Evolutionary conservation across 1,140 invertebrate genomes (phyloP).

Genomic region (Cyclina sinensis): DNA sequence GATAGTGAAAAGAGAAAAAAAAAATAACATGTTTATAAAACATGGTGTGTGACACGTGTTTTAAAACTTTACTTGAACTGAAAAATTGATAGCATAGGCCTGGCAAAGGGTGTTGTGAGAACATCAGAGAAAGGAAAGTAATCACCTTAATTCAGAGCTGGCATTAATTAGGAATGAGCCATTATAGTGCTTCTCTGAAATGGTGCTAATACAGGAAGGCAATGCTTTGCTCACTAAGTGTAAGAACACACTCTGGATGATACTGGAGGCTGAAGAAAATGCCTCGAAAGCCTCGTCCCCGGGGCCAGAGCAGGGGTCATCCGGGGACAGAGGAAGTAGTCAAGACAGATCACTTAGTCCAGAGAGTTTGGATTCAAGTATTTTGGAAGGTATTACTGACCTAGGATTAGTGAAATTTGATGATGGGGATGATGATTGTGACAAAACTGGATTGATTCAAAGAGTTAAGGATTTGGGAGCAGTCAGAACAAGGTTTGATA

Average conservation of each 20-base stretch:
- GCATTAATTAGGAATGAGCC: constrained; percentile 39
- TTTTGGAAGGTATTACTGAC: constrained; percentile 8
- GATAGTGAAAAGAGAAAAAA: neutral
- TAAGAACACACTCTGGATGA: constrained; percentile 65
- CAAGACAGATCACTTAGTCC: neutral
- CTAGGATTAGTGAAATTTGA: constrained; percentile 2
- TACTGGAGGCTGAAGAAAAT: constrained; percentile 60
- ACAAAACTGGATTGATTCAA: neutral
- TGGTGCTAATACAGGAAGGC: constrained; percentile 65
- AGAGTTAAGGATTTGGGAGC: constrained; percentile 22
- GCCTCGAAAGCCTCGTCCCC: constrained; percentile 50
- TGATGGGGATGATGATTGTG: neutral
- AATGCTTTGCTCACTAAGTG: constrained; percentile 57
- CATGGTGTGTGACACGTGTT: neutral
- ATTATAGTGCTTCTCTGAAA: neutral
- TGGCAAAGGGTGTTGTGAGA: neutral
- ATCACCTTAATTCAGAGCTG: neutral
- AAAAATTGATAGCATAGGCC: neutral
- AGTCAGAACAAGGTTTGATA: constrained; percentile 11
- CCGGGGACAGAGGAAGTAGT: constrained; percentile 14
- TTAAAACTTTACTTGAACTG: neutral
- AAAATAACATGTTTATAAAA: neutral
- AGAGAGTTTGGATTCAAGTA: constrained; percentile 15
- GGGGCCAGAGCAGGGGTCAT: neutral
- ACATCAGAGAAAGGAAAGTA: neutral